These are phyloP conservation scores for Solenopsis fugax DNA, from an alignment of 1,140 invertebrate species.

Conservation along the genomic window DNA sequence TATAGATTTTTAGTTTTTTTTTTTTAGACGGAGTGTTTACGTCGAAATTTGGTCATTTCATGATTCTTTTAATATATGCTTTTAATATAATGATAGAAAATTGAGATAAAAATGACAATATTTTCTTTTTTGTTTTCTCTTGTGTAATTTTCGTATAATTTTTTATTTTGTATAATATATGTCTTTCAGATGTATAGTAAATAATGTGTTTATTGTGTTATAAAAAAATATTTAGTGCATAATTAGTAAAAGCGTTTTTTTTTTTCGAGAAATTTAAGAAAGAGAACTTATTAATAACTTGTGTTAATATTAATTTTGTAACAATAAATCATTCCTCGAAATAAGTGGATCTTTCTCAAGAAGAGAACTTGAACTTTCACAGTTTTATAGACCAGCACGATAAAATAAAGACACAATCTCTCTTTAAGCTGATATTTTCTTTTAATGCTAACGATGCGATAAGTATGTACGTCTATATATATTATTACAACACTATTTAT, in stretches of 20 bases:
- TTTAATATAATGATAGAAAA: neutral
- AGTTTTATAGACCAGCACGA: constrained; percentile 72
- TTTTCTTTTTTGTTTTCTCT: neutral
- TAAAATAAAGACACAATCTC: constrained; percentile 76
- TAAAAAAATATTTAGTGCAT: constrained; percentile 21
- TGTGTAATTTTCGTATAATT: neutral
- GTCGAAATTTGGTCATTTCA: neutral
- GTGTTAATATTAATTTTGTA: constrained; percentile 48
- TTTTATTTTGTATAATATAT: neutral
- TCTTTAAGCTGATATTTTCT: constrained; percentile 67
- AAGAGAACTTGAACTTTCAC: constrained; percentile 74
- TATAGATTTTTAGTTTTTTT: neutral
- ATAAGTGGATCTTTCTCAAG: constrained; percentile 78
- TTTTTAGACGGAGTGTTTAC: neutral
- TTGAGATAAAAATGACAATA: neutral
- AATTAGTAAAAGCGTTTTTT: constrained; percentile 9
- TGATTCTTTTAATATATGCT: neutral
- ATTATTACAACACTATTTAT: constrained; percentile 70
- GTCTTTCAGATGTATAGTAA: neutral
- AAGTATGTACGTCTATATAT: constrained; percentile 39
- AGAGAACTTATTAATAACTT: neutral
- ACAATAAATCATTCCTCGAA: constrained; percentile 80
- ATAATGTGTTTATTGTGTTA: neutral
- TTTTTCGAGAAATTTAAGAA: neutral
- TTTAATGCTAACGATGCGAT: constrained; percentile 44